A percentile compares a stretch with the other conserved stretches of the same genome.
phyloP scores from a whole-genome alignment of 1,140 invertebrate species.

The Drosophila mayri region DNA sequence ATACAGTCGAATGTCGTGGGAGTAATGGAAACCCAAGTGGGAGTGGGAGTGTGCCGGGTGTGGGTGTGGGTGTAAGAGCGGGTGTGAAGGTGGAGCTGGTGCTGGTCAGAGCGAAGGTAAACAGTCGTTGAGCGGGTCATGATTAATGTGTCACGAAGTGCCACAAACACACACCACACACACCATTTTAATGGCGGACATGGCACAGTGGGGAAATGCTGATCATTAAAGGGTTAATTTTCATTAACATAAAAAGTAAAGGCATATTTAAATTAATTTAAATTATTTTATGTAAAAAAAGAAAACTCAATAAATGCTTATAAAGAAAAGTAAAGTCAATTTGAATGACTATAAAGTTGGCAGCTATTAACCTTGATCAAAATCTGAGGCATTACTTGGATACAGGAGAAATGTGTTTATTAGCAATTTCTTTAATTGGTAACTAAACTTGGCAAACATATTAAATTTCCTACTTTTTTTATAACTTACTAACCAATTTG shows the following conservation, averaged over 20 bases:
- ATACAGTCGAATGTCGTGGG: constrained; percentile 69
- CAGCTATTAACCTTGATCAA: no score
- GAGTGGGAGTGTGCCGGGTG: not conserved
- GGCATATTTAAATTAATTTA: not conserved
- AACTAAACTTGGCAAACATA: no score
- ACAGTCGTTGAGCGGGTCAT: constrained; percentile 79
- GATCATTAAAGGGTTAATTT: not conserved
- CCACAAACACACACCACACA: constrained; percentile 36
- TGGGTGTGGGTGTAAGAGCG: constrained; percentile 4
- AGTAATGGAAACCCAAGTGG: constrained; percentile 8
- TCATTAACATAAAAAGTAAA: not conserved
- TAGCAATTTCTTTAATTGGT: no score
- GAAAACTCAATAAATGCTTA: no score
- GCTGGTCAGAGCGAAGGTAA: constrained; percentile 60
- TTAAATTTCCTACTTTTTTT: no score
- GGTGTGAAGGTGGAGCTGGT: constrained; percentile 7
- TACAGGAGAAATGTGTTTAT: no score
- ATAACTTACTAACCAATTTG: not conserved
- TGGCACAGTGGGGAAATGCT: constrained; percentile 53
- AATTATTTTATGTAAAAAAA: not conserved
- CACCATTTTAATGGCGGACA: constrained; percentile 28
- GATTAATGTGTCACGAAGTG: constrained; percentile 81
- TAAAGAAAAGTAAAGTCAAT: not conserved
- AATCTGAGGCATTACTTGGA: no score
- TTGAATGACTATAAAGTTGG: no score